Base-by-base conservation (phyloP, 2,888 invertebrate genomes). In the Cactoblastis cactorum region DNA sequence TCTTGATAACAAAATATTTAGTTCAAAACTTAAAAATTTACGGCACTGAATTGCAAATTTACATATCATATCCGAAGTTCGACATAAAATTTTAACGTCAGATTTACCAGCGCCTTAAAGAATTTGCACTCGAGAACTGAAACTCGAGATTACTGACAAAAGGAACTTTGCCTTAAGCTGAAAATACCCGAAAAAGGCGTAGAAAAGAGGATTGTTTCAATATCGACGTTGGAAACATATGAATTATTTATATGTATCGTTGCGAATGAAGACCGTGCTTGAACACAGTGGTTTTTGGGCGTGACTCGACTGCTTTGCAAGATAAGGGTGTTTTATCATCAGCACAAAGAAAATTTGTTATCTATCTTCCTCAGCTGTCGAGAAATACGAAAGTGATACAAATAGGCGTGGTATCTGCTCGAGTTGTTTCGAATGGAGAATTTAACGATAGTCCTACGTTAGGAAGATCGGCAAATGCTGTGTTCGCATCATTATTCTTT, bases 171-270 rank as follows among this genome's bases (percentile, higher is more conserved):
- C 66, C 70, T 71, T 71, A 74, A 71, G 58, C 62, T 60, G 61
- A 67, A 65, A 69, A 68, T 63, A 68, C 54, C 59, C 61, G 60
- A 67, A 69, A 71, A 75, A 72, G 67, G 49, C 67, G 71, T 66
- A 68, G 63, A 59, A 67, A 61, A 71, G 67, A 65, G 70, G 71
- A 77, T 79, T 79, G 80, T 80, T 79, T 77, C 77, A 77, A 80
- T 80, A 76, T 78, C 70, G 70, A 65, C 68, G 63, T 52, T 55
- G 62, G 61, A 60, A 64, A 64, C 69, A 57, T 72, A 80, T 82
- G 80, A 81, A 81, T 82, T 80, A 81, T 81, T 81, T 81, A 80
- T 80, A 67, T 71, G 73, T 77, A 77, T 71, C 68, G 71, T 48
- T 55, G 56, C 58, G 57, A 53, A 58, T 58, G 52, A 51, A 54